A percentile compares a stretch with the other conserved stretches of the same genome.
Evolutionary conservation across 2,797 vertebrate species (phyloP).

Genomic region (Bryconaethiops microstoma): DNA sequence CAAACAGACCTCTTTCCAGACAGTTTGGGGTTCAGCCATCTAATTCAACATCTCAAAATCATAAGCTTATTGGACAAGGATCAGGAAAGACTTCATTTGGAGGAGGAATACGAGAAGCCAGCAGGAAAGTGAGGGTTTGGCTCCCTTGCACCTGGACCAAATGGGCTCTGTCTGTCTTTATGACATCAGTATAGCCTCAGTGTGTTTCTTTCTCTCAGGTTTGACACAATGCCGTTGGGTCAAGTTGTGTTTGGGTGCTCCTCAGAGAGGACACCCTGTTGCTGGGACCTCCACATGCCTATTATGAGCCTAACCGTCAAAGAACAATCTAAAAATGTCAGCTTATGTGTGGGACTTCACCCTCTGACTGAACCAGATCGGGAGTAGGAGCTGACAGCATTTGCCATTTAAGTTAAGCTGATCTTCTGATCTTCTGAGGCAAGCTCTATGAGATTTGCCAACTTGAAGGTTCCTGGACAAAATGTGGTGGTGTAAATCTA

Average conservation of each 20-base stretch:
- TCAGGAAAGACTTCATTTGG: constrained; percentile 68
- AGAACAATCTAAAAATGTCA: constrained; percentile 8
- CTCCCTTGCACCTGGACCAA: constrained; percentile 64
- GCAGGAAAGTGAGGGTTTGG: constrained; percentile 58
- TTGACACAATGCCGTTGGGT: constrained; percentile 20
- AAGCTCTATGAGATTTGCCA: background rate
- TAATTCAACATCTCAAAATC: constrained; percentile 61
- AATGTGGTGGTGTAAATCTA: constrained; percentile 25
- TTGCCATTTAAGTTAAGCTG: background rate
- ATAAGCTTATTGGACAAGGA: constrained; percentile 63
- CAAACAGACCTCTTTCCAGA: constrained; percentile 55
- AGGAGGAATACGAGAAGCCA: constrained; percentile 48
- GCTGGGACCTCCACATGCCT: constrained; percentile 10
- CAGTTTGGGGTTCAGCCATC: constrained; percentile 53
- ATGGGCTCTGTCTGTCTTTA: constrained; percentile 50
- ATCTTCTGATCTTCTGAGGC: constrained; percentile 22
- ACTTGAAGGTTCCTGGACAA: constrained; percentile 30
- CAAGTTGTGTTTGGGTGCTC: constrained; percentile 27
- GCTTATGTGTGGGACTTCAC: background rate
- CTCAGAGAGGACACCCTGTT: constrained; percentile 29
- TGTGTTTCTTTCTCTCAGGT: constrained; percentile 49
- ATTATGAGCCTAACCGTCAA: constrained; percentile 33
- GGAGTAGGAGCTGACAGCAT: constrained; percentile 5
- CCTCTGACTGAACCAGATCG: constrained; percentile 28
- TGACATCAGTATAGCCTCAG: constrained; percentile 44